Evolutionary conservation across 2,113 vertebrate species (phyloP).

Genomic region (Otus sunia): DNA sequence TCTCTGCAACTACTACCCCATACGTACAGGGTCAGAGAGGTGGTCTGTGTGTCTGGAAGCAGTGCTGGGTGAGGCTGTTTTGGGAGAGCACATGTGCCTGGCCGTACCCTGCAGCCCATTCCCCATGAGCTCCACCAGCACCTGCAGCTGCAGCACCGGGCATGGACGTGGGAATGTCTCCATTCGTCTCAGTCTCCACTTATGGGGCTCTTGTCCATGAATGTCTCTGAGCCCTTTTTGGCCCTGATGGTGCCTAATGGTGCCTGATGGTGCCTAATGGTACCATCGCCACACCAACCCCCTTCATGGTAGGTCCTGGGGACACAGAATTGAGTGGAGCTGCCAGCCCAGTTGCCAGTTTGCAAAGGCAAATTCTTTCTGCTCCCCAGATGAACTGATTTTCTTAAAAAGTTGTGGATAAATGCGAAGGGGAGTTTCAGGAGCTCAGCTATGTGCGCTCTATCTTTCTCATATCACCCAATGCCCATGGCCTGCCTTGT

Average conservation of each 20-base stretch:
- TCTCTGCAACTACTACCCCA: not conserved
- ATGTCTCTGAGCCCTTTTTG: not conserved
- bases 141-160: not conserved
- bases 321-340: not conserved
- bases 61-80: not conserved
- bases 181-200: accelerated
- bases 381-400: not conserved
- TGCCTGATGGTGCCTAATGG: not conserved
- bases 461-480: accelerated
- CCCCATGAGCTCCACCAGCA: not conserved
- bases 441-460: not conserved
- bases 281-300: accelerated
- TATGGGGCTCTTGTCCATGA: not conserved
- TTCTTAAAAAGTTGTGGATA: not conserved
- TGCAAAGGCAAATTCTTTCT: not conserved
- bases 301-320: not conserved
- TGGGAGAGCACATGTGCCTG: not conserved
- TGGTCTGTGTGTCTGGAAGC: not conserved
- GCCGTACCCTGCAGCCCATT: accelerated
- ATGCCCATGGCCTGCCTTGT: accelerated
- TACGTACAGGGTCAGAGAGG: not conserved
- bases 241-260: not conserved
- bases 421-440: not conserved
- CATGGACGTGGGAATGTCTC: accelerated
- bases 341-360: not conserved